Conservation (phyloP, 2,888 invertebrate species). For the Tolmerus cingulatus region DNA sequence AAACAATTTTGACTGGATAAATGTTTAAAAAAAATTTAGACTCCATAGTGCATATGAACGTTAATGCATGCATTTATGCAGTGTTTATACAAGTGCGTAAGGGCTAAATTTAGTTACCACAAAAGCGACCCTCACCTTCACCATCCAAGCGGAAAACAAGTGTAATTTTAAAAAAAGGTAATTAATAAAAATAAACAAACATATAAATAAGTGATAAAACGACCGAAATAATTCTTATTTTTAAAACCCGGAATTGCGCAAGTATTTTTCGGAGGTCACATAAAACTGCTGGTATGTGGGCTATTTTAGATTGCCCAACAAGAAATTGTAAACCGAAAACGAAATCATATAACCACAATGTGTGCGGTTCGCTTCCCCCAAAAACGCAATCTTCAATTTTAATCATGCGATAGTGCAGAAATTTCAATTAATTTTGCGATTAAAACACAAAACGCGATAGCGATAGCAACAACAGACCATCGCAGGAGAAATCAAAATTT, state of each 20-base stretch:
- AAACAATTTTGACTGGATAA: too few species aligned
- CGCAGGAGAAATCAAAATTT: neutral
- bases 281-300: neutral
- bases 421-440: neutral
- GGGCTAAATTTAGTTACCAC: neutral
- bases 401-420: neutral
- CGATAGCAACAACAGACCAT: neutral
- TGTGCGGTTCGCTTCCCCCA: neutral
- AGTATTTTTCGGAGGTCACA: neutral
- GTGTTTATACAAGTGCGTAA: neutral
- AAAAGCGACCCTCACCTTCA: neutral
- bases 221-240: neutral
- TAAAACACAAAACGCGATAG: neutral
- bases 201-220: neutral
- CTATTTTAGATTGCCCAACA: neutral
- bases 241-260: neutral
- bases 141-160: neutral
- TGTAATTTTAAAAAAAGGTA: neutral
- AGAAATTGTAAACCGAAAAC: neutral
- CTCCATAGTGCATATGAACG: too few species aligned
- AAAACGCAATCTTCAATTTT: neutral
- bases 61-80: neutral
- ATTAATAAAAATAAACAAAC: neutral
- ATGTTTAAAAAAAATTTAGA: too few species aligned
- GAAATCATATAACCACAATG: neutral